Evolutionary conservation across 2,797 vertebrate genomes (phyloP).

Genomic region (Scomberomorus guttatus): DNA sequence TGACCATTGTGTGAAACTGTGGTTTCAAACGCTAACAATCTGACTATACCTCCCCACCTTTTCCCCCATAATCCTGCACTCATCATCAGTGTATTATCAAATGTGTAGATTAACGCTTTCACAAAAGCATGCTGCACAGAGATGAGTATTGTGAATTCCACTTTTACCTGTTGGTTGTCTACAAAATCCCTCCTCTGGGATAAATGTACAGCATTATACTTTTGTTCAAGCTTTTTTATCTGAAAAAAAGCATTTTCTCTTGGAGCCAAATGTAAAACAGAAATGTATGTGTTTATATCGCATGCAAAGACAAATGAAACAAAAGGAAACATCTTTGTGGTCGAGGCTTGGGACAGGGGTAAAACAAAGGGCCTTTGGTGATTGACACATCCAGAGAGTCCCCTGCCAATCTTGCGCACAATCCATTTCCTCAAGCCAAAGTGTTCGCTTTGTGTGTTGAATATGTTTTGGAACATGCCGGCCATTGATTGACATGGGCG

Average conservation of each 20-base stretch:
- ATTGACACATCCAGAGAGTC: constrained; percentile 77
- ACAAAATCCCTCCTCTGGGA: constrained; percentile 32
- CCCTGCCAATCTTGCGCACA: constrained; percentile 78
- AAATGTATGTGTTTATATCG: constrained; percentile 18
- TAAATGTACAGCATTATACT: constrained; percentile 25
- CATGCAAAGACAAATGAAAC: constrained; percentile 51
- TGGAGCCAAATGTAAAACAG: constrained; percentile 44
- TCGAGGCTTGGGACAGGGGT: constrained; percentile 44
- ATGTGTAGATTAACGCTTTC: constrained; percentile 62
- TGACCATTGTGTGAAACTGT: constrained; percentile 68
- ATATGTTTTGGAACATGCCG: constrained; percentile 89
- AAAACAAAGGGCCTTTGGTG: constrained; percentile 75
- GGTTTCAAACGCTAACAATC: constrained; percentile 67
- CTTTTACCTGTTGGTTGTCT: constrained; percentile 35
- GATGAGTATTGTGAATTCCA: constrained; percentile 35
- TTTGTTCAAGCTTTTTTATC: constrained; percentile 36
- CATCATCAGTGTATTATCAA: constrained; percentile 68
- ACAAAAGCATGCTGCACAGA: constrained; percentile 38
- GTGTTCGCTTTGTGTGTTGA: constrained; percentile 88
- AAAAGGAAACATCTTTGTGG: constrained; percentile 55
- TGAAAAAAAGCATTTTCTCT: constrained; percentile 19
- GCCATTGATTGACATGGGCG: constrained; percentile 88
- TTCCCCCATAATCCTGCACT: constrained; percentile 46
- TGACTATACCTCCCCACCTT: constrained; percentile 24
- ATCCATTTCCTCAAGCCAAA: constrained; percentile 87